Conservation (phyloP, 2,888 invertebrate species). For the Cantharis rustica region DNA sequence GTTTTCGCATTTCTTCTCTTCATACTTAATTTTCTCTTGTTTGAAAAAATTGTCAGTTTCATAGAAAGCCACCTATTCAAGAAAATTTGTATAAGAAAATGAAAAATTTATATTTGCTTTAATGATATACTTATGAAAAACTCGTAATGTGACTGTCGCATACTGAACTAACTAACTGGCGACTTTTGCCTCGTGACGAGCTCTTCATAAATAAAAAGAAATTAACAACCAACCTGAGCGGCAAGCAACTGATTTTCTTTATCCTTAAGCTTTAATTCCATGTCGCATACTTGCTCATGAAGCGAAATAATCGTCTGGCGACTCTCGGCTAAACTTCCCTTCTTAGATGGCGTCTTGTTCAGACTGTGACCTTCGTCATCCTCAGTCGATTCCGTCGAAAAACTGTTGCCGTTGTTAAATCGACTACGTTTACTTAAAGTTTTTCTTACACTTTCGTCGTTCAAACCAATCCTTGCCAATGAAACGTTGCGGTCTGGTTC, state of each 20-base stretch:
- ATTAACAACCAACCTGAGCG: slow-evolving; percentile 29
- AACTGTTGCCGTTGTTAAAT: background rate
- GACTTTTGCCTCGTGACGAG: background rate
- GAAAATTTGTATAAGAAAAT: background rate
- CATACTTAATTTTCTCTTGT: slow-evolving; percentile 26
- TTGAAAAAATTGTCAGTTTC: slow-evolving; percentile 29
- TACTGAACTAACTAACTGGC: no score
- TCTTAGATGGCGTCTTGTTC: slow-evolving; percentile 37
- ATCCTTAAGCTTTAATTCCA: slow-evolving; percentile 54
- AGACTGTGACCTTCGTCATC: slow-evolving; percentile 40
- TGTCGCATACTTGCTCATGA: slow-evolving; percentile 55
- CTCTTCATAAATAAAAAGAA: background rate
- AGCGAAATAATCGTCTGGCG: slow-evolving; percentile 44
- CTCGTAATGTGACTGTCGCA: background rate
- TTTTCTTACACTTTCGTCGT: slow-evolving; percentile 58
- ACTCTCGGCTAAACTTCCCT: slow-evolving; percentile 38
- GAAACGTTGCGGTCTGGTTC: slow-evolving; percentile 86
- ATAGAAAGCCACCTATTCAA: slow-evolving; percentile 16
- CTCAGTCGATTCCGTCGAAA: slow-evolving; percentile 47
- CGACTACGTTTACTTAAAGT: slow-evolving; percentile 47
- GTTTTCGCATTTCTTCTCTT: slow-evolving; percentile 8
- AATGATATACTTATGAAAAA: background rate
- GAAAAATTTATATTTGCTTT: background rate
- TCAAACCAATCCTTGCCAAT: slow-evolving; percentile 75
- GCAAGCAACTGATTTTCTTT: slow-evolving; percentile 54